Evolutionary conservation across 2,797 vertebrate genomes (phyloP), one percentile per base, ranked within the genome.

Genomic region (Oceanodroma leucorhoa): DNA sequence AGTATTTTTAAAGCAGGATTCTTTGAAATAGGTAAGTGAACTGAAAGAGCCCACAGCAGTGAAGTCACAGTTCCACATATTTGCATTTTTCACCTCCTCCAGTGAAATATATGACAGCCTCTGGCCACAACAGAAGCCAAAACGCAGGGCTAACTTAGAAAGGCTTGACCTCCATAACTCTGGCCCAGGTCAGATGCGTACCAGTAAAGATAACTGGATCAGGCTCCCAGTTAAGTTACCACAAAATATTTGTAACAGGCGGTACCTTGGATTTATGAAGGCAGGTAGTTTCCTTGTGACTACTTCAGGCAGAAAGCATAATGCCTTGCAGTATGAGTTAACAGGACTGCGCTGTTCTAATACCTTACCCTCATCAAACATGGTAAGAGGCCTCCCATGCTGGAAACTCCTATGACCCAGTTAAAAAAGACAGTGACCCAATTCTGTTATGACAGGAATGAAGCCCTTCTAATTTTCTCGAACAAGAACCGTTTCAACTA

Each of bases 361-460:
- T 53, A 11, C 73, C 46, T 81, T 9, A 54, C 75, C 75, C 71
- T 83, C 90, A 67, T 60, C 90, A 61, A 87, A 80, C 61, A n/a
- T 43, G 81, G 85, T 9, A 60, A 94, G 70, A 79, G 89, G 78
- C 78, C 91, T 91, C 92, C 77, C 77, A 48, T 71, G 57, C 81
- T 90, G 83, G 94, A 94, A 95, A 91, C 95, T 91, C 91, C 65
- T 84, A 20, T 96, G 96, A 97, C 96, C 96, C 95, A 97, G 72
- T 97, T 97, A 93, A 92, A 85, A 64, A 69, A 80, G 51, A 94
- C 58, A 83, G 41, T 93, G 95, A 97, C 97, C 94, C 93, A 97
- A 14, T 97, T 97, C 69, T 94, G 57, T 81, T 89, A 84, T 11
- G 78, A 82, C 60, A 79, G 89, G 85, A 95, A 90, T 58, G 67